Conservation (phyloP, 1,140 invertebrate genomes). For the Drepana arcuata region DNA sequence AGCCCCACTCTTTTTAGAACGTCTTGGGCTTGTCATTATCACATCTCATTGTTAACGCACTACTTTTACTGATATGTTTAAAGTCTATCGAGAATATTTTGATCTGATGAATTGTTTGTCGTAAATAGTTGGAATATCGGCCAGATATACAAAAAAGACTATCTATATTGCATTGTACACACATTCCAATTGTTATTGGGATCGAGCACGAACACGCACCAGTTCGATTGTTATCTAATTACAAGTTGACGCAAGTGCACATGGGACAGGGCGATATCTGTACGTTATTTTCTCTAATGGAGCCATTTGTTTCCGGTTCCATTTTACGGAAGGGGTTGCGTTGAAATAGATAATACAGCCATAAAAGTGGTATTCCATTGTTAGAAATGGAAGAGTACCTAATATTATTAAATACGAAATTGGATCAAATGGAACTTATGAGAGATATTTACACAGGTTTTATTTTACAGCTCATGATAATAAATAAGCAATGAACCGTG, state of each 20-base stretch:
- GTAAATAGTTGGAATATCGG: constrained; percentile 43
- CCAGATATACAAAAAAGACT: neutral
- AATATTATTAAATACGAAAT: too few species aligned
- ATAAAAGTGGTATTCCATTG: too few species aligned
- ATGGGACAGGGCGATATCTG: constrained; percentile 24
- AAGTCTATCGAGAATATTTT: too few species aligned
- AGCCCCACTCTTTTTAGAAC: constrained; percentile 49
- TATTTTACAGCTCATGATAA: too few species aligned
- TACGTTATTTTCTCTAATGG: constrained; percentile 29
- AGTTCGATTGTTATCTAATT: constrained; percentile 59
- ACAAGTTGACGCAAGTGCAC: constrained; percentile 41
- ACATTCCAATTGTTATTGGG: constrained; percentile 30
- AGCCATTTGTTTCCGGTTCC: constrained; percentile 19
- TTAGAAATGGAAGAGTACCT: too few species aligned
- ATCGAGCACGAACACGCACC: constrained; percentile 40
- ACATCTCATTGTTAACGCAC: constrained; percentile 38
- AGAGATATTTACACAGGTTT: too few species aligned
- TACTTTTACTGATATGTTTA: constrained; percentile 5
- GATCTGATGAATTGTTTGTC: too few species aligned
- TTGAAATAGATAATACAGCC: too few species aligned
- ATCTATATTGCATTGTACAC: constrained; percentile 7
- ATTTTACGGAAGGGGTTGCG: constrained; percentile 11
- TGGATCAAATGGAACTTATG: too few species aligned
- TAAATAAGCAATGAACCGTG: too few species aligned
- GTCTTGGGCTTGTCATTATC: constrained; percentile 69